Base-by-base conservation (phyloP, 2,113 vertebrate species). In the Argyrosomus japonicus region DNA sequence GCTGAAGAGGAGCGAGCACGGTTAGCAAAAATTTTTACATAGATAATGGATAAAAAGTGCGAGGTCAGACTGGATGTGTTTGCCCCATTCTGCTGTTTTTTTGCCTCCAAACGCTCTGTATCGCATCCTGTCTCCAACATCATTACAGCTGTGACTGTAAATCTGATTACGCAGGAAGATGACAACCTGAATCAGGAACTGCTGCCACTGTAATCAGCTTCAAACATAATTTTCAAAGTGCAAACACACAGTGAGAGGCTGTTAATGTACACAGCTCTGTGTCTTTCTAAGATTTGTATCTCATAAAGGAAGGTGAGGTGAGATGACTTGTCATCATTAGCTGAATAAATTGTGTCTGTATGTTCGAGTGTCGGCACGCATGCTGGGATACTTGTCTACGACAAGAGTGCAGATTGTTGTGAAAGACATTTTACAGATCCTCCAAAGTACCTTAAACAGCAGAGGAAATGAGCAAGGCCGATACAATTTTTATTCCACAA, bases 131-230 rank as follows among this genome's bases (percentile, higher is more conserved):
- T 32, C 50, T 47, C 45, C 65, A 47, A 11, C 27, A 57, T 45
- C 51, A 70, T 29, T n/a, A 51, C 9, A 54, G 21, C 32, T 74
- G 12, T 17, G 64, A 47, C 62, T 50, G 5, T 40, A 15, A 25
- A 70, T 79, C 10, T 56, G 60, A 56, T 81, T 48, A 60, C 25
- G 23, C 50, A 65, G 45, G 17, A 48, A 36, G 32, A n/a, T 2
- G 4, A 12, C 4, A 4, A 15, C 2, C 2, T 29, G 51, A 43
- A 58, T 63, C 56, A 29, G 36, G 14, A 68, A 11, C 23, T 40
- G 60, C 40, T 75, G 47, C n/a, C 56, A 17, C 5, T 67, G 47
- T 29, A 77, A 60, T 73, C 56, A 51, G 40, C 27, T 58, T 12
- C 0, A 69, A 27, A 73, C 23, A 68, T 18, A 1, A 43, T 72